Conservation (phyloP, 2,888 invertebrate species). For the Drosophila imparisetae region DNA sequence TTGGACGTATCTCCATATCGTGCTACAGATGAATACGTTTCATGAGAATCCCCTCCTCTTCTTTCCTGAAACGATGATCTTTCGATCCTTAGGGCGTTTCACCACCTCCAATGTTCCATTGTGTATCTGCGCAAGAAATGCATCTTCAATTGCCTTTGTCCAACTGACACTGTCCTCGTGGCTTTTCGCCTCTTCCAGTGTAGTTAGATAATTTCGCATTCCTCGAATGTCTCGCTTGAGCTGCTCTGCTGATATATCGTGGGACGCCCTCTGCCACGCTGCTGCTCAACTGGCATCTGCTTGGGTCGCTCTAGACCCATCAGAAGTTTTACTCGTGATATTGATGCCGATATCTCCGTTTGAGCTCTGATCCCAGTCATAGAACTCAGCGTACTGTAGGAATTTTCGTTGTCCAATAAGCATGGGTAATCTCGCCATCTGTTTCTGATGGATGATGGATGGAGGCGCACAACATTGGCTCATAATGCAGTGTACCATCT, state of each 20-base stretch:
- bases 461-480: background rate
- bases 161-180: too few species aligned
- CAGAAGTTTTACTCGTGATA: background rate
- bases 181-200: background rate
- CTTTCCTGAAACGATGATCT: background rate
- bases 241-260: too few species aligned
- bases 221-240: too few species aligned
- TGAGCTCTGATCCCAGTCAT: background rate
- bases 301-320: background rate
- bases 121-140: background rate
- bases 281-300: background rate
- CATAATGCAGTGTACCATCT: background rate
- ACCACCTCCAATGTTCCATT: background rate
- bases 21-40: background rate
- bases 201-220: too few species aligned
- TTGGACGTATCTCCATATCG: background rate
- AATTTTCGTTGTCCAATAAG: background rate
- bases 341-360: background rate
- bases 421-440: background rate
- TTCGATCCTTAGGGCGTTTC: background rate
- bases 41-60: background rate
- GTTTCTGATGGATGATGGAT: background rate
- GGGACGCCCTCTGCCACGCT: too few species aligned
- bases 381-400: background rate
- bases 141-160: background rate